Conservation (phyloP, 2,888 invertebrate genomes). For the Ceraclea dissimilis region DNA sequence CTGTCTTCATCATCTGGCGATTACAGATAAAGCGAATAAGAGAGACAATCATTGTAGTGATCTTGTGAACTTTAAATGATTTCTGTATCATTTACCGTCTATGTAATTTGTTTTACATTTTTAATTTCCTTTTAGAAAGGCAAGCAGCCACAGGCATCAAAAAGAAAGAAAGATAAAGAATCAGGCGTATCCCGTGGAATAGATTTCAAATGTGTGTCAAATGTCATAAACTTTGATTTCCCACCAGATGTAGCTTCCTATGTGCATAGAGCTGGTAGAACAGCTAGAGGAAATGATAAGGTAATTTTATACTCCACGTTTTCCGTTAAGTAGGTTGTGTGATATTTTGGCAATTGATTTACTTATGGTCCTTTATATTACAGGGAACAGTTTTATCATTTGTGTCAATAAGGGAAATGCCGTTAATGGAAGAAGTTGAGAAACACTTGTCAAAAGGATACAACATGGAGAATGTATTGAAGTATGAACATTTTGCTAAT, state of each 20-base stretch:
- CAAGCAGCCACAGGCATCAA: slow-evolving; percentile 35
- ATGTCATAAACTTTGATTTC: slow-evolving; percentile 98
- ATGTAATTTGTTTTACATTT: too few species aligned
- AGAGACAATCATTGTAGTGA: not conserved
- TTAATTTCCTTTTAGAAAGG: slow-evolving; percentile 26
- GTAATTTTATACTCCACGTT: slow-evolving; percentile 41
- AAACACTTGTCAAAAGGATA: slow-evolving; percentile 61
- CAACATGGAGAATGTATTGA: slow-evolving; percentile 54
- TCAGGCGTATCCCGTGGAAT: slow-evolving; percentile 95
- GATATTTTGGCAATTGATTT: too few species aligned
- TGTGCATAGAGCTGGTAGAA: slow-evolving; percentile 91
- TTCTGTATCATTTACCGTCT: too few species aligned
- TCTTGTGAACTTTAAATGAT: too few species aligned
- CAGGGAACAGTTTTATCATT: slow-evolving; percentile 84
- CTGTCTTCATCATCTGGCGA: not conserved
- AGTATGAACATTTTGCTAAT: slow-evolving; percentile 41
- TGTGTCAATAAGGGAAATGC: slow-evolving; percentile 71
- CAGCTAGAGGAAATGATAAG: slow-evolving; percentile 79
- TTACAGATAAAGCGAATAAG: not conserved
- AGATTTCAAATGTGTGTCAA: slow-evolving; percentile 95
- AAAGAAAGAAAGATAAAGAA: slow-evolving; percentile 77
- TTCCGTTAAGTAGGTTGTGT: not conserved
- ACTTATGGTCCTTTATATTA: slow-evolving; percentile 24
- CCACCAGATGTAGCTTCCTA: slow-evolving; percentile 85
- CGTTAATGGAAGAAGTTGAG: slow-evolving; percentile 68